Evolutionary conservation across 1,140 invertebrate genomes (phyloP).

Genomic region (Diabrotica undecimpunctata): DNA sequence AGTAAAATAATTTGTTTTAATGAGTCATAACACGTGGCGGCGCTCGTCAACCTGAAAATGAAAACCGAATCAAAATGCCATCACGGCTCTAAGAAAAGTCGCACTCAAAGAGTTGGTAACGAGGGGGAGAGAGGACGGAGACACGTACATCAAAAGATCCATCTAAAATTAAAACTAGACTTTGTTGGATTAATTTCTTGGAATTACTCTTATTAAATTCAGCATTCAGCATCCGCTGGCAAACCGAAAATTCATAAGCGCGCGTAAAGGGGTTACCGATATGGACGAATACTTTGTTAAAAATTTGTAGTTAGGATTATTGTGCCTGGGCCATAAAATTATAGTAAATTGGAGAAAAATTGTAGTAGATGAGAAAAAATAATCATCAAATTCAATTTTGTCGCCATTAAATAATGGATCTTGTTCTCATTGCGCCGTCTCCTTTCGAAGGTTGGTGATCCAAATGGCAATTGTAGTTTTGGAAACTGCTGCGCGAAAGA

Average conservation of each 20-base stretch:
- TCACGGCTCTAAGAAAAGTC: background rate
- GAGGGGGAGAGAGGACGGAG: background rate
- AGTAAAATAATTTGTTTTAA: background rate
- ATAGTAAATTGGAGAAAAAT: no score
- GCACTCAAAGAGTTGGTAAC: background rate
- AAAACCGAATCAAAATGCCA: background rate
- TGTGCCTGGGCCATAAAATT: no score
- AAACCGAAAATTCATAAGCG: conserved; percentile 25
- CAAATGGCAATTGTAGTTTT: no score
- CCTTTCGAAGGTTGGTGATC: no score
- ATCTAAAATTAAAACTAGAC: conserved; percentile 43
- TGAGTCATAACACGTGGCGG: background rate
- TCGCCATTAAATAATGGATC: no score
- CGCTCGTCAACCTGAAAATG: background rate
- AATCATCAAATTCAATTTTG: no score
- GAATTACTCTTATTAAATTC: conserved; percentile 40
- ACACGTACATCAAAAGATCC: conserved; percentile 42
- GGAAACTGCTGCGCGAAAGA: no score
- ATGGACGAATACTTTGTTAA: background rate
- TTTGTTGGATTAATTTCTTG: conserved; percentile 42
- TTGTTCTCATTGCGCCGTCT: no score
- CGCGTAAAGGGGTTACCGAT: background rate
- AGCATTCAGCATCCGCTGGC: conserved; percentile 34
- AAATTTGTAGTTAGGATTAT: conserved; percentile 5
- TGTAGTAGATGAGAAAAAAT: no score